A percentile compares a stretch with the other conserved stretches of the same genome.
Evolutionary conservation across 2,797 vertebrate genomes (phyloP).

Genomic region (Ispidina picta): DNA sequence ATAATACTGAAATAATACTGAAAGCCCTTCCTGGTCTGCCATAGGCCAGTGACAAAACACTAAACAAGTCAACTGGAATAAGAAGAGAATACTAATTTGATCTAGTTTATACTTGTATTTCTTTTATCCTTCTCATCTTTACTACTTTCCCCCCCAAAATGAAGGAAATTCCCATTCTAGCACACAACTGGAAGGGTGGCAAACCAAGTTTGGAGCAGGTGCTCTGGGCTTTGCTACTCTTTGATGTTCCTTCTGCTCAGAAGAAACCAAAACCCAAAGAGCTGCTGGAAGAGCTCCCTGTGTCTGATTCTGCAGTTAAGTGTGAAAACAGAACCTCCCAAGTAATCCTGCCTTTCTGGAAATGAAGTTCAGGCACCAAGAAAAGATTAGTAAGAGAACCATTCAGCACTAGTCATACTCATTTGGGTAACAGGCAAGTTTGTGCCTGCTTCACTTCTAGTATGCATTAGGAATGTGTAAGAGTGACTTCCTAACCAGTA

Average conservation of each 20-base stretch:
- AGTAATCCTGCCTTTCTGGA: conserved; percentile 28
- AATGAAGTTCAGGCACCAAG: background rate
- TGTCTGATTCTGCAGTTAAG: conserved; percentile 12
- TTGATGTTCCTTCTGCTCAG: background rate
- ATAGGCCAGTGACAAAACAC: background rate
- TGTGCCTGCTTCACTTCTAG: conserved; percentile 25
- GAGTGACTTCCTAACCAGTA: conserved; percentile 27
- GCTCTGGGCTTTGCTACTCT: background rate
- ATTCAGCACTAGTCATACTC: conserved; percentile 14
- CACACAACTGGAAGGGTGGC: background rate
- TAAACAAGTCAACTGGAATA: background rate
- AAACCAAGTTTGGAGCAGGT: background rate
- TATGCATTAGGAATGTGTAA: background rate
- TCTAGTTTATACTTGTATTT: background rate
- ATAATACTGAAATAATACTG: too few species aligned
- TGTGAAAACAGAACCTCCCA: background rate
- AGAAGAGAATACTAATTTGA: background rate
- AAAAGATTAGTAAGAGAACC: conserved; percentile 27
- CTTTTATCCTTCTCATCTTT: background rate
- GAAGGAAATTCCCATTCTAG: background rate
- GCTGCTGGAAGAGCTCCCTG: background rate
- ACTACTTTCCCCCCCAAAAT: background rate
- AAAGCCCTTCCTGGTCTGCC: background rate
- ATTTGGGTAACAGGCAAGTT: conserved; percentile 40
- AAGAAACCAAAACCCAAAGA: background rate